Evolutionary conservation across 2,113 vertebrate genomes (phyloP), one percentile per base, ranked within the genome.

Genomic region (Archilochus colubris): DNA sequence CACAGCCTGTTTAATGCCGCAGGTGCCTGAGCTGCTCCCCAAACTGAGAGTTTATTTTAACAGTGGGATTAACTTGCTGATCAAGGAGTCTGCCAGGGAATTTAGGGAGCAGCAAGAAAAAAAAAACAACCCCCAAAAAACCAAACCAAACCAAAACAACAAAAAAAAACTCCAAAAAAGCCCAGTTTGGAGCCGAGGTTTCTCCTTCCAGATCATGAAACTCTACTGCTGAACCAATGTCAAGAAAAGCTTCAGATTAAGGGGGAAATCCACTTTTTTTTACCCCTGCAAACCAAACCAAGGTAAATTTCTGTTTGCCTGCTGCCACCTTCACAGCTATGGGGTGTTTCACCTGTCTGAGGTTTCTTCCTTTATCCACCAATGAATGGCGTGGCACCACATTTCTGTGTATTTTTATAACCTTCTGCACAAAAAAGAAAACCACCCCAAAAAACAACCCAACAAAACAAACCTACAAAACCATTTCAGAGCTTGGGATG

Each of bases 1-100:
- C 3, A 0, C 23, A 36, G 50, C 31, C 5, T 2, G 1, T 40
- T 46, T 53, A 17, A 54, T 0, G 0, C 1, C 1, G 25, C n/a
- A 12, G 55, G 43, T 0, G 2, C 30, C 44, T 0, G 0, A 74
- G 44, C 63, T 61, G 25, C 51, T 63, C 70, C 72, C 27, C 31
- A 50, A 23, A 31, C 31, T 9, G 46, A 4, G 30, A 14, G 2
- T 25, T 64, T 33, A 10, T 25, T 57, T 43, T 23, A 44, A 36
- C 27, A 15, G 5, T 54, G 11, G 36, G 38, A 19, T 48, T n/a
- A 53, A 31, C 8, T 64, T 11, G n/a, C 6, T 1, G 1, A 30
- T 13, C 38, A 73, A 77, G 0, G 1, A 57, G 31, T 3, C 46
- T 63, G 8, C 14, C 6, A 5, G 25, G 46, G 38, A 73, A 83